Base-by-base conservation (phyloP, 2,888 invertebrate species). In the Onchidella celtica region DNA sequence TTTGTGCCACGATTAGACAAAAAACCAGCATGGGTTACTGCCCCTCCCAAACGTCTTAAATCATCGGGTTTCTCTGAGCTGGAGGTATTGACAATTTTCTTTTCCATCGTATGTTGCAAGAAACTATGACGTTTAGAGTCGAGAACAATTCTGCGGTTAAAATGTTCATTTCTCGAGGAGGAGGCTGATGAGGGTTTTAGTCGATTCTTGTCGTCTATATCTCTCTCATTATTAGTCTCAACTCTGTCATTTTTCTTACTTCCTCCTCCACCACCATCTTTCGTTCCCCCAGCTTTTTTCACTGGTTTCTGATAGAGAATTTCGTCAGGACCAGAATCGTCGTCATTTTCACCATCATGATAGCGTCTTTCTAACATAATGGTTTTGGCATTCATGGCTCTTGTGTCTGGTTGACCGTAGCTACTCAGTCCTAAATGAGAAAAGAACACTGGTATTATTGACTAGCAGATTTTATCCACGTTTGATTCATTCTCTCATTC, bases 341-440 rank as follows among this genome's bases (percentile, higher is more conserved):
- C 34, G 32, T 29, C 61, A 6, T 69, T 70, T n/a, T n/a, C 38
- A 59, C 21, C 29, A 11, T 61, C 40, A 11, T 29, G 14, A 29
- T 36, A 63, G 4, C 78, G 68, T 68, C 78, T 73, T 27, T 74
- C 78, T 14, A 36, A 29, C 32, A 72, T 36, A 32, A 80, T 36
- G 63, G 72, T 36, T 40, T 80, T 77, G 21, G 59, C 77, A 27
- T 70, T 78, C 84, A 84, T 82, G n/a, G 84, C 82, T 0, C 81
- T 40, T 0, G 84, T 81, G 75, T 84, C 76, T 2, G 84, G 84
- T 65, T 82, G 84, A 0, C 73, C 65, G 74, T 84, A 84, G 6
- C 59, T n/a, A 34, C 68, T 63, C 24, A 84, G 72, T 2, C 80
- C 84, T 55, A 81, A 38, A 27, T 68, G 47, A 24, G 9, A 78